A percentile compares a stretch with the other conserved stretches of the same genome.
phyloP scores from a whole-genome alignment of 2,113 vertebrate genomes.

The Microtus ochrogaster region DNA sequence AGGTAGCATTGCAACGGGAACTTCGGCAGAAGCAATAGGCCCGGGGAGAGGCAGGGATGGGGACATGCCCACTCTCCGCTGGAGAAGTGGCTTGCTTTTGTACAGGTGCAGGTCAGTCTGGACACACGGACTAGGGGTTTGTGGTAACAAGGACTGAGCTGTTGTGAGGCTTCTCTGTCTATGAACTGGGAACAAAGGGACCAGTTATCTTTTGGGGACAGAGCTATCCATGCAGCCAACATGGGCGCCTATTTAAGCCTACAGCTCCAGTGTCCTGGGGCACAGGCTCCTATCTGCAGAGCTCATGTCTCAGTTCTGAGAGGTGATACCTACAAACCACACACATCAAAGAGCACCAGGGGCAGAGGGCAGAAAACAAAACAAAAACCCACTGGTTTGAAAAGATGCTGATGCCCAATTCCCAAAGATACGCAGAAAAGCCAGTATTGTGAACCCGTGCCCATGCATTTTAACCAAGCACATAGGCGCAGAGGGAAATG shows the following conservation, averaged over 20 bases:
- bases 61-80: not conserved
- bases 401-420: not conserved
- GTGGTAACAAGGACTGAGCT: not conserved
- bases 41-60: not conserved
- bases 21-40: not conserved
- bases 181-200: not conserved
- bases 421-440: not conserved
- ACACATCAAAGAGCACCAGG: not conserved
- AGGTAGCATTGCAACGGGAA: not conserved
- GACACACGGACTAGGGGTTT: not conserved
- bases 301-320: not conserved
- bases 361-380: not conserved
- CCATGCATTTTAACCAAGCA: not conserved
- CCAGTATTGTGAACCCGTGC: not conserved
- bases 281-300: not conserved
- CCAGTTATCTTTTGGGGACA: not conserved
- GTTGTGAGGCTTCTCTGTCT: not conserved
- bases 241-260: not conserved
- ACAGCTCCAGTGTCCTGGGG: not conserved
- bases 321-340: not conserved
- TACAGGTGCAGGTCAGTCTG: too few relatives aligned
- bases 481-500: not conserved
- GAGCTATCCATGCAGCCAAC: not conserved
- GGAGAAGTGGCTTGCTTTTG: rapidly evolving
- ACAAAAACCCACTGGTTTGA: not conserved